Conservation (phyloP, 2,888 invertebrate species). For the Ormyrus labotus region DNA sequence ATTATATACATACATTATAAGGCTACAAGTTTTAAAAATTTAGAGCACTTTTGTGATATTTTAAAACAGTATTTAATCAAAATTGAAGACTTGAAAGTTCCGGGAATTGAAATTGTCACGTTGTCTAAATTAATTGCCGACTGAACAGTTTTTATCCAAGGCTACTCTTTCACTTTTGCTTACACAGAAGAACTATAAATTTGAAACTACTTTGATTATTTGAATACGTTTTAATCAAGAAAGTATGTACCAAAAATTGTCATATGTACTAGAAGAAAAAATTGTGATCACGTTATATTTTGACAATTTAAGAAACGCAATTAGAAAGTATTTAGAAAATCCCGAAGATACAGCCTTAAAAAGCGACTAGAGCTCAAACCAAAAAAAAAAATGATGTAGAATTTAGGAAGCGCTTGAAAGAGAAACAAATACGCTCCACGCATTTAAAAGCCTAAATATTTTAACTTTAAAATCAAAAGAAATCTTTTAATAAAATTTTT, state of each 20-base stretch:
- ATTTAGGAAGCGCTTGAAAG: conserved; percentile 8
- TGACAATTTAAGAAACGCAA: too few relatives aligned
- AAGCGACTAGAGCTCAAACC: background rate
- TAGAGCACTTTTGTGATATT: background rate
- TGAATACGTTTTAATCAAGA: background rate
- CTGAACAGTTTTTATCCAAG: too few relatives aligned
- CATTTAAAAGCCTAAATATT: conserved; percentile 1
- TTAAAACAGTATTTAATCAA: conserved; percentile 21
- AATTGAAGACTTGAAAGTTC: conserved; percentile 9
- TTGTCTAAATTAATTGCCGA: too few relatives aligned
- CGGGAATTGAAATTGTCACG: too few relatives aligned
- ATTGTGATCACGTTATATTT: too few relatives aligned
- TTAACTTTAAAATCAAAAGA: background rate
- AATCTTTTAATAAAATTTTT: background rate
- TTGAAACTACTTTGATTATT: background rate
- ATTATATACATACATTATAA: background rate
- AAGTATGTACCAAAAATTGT: background rate
- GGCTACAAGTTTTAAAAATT: conserved; percentile 20
- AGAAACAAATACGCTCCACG: conserved; percentile 26
- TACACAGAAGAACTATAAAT: too few relatives aligned
- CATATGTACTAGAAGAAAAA: background rate
- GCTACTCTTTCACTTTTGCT: too few relatives aligned
- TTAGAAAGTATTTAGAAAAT: too few relatives aligned
- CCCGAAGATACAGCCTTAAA: conserved; percentile 13
- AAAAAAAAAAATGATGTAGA: background rate